Conservation (phyloP, 2,888 invertebrate genomes). For the Buathra laborator region DNA sequence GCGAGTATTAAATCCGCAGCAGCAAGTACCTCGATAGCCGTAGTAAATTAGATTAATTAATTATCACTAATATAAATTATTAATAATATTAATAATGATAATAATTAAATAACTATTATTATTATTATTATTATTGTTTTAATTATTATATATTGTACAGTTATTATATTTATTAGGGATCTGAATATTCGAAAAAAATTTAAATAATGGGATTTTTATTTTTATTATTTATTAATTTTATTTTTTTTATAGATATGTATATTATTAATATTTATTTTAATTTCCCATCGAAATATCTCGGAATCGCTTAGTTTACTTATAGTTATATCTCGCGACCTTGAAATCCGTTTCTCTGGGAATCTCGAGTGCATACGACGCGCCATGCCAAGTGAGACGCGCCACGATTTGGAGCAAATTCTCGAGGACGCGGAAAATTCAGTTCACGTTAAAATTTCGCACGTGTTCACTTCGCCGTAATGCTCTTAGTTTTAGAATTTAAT, state of each 20-base stretch:
- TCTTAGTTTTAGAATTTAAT: constrained; percentile 37
- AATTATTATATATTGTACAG: too few species aligned
- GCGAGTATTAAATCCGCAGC: neutral
- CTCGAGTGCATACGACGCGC: constrained; percentile 4
- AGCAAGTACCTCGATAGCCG: neutral
- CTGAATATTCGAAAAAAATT: too few species aligned
- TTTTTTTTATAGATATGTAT: too few species aligned
- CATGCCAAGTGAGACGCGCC: constrained; percentile 38
- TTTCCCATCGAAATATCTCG: constrained; percentile 11
- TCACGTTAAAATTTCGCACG: constrained; percentile 52
- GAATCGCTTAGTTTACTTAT: constrained; percentile 53
- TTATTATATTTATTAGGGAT: too few species aligned
- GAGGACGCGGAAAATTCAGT: constrained; percentile 27
- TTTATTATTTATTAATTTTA: too few species aligned
- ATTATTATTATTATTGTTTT: too few species aligned
- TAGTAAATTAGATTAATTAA: neutral
- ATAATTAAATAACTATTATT: too few species aligned
- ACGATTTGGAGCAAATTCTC: constrained; percentile 37
- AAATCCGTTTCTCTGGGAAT: constrained; percentile 22
- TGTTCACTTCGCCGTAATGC: constrained; percentile 14
- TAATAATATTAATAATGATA: too few species aligned
- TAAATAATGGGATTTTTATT: too few species aligned
- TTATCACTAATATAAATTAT: too few species aligned
- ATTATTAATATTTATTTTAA: too few species aligned
- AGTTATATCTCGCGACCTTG: constrained; percentile 32